Conservation (phyloP, 2,113 vertebrate species). For the Synchiropus splendidus region DNA sequence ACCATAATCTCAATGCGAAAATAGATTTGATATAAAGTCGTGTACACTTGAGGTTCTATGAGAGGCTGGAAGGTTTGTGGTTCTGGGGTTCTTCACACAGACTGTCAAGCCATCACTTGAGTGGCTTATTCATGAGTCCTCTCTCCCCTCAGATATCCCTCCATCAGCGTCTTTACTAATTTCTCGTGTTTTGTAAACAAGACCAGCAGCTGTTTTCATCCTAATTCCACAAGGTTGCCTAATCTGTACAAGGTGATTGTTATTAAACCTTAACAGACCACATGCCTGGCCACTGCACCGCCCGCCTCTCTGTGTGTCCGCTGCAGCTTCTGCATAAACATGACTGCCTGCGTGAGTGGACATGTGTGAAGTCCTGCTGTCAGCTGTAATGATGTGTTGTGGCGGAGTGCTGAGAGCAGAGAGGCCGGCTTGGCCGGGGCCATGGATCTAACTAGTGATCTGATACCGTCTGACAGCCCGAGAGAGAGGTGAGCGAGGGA, state of each 20-base stretch:
- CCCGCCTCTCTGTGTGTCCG: slow-evolving; percentile 6
- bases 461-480: slow-evolving; percentile 57
- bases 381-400: slow-evolving; percentile 63
- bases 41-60: no score
- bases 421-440: slow-evolving; percentile 52
- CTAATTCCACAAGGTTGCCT: slow-evolving; percentile 23
- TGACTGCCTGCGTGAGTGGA: slow-evolving; percentile 4
- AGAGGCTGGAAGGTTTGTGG: no score
- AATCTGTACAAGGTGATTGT: slow-evolving; percentile 9
- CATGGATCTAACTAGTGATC: slow-evolving; percentile 64
- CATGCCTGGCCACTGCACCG: slow-evolving; percentile 13
- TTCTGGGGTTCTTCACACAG: no score
- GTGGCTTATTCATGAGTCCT: no score
- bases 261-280: slow-evolving; percentile 17
- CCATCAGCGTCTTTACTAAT: no score
- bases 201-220: slow-evolving; percentile 11
- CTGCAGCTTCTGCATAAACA: slow-evolving; percentile 9
- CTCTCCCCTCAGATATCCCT: no score
- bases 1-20: no score
- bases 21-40: no score
- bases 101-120: no score
- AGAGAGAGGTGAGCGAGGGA: slow-evolving; percentile 18
- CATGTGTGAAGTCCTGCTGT: slow-evolving; percentile 45
- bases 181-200: slow-evolving; percentile 13
- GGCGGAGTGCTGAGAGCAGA: slow-evolving; percentile 49